Evolutionary conservation across 2,888 invertebrate genomes (phyloP).

Genomic region (Brenthis ino): DNA sequence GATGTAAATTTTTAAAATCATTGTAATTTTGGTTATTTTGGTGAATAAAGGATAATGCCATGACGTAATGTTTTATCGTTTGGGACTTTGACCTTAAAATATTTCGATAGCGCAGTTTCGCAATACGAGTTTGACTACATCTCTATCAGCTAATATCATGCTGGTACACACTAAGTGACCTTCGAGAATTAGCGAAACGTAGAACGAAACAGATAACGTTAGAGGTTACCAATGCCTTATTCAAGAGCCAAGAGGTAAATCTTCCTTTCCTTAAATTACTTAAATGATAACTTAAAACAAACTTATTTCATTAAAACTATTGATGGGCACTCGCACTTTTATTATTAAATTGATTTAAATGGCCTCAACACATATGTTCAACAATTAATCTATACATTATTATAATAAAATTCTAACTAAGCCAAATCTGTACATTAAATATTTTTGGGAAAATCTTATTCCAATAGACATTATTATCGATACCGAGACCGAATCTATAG

Average conservation of each 20-base stretch:
- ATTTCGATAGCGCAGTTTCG: conserved; percentile 34
- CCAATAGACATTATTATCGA: no score
- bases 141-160: conserved; percentile 34
- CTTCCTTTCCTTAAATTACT: conserved; percentile 24
- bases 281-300: neutral
- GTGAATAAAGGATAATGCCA: conserved; percentile 4
- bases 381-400: no score
- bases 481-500: no score
- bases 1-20: neutral
- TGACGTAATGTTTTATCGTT: conserved; percentile 28
- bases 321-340: no score
- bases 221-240: conserved; percentile 25
- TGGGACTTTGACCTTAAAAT: conserved; percentile 36
- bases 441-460: no score
- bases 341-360: no score
- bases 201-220: conserved; percentile 31
- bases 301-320: no score
- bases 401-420: no score
- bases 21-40: neutral
- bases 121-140: conserved; percentile 35
- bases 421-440: no score
- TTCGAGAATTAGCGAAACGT: conserved; percentile 38
- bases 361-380: no score
- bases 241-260: conserved; percentile 21
- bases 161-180: conserved; percentile 32